Conservation (phyloP, 2,888 invertebrate species). For the Pammene fasciana region DNA sequence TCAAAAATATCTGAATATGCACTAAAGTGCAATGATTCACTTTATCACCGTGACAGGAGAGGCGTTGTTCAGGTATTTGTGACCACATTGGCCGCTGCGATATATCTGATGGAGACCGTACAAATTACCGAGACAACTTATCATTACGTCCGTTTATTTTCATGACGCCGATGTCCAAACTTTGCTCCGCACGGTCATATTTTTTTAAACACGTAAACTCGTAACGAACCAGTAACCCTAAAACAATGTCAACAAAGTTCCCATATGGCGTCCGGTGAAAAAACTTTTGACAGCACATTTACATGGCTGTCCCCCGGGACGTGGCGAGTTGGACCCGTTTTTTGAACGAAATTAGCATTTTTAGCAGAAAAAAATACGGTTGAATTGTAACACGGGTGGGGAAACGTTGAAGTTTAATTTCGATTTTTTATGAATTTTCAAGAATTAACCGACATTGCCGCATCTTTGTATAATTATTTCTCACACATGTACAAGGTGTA, state of each 20-base stretch:
- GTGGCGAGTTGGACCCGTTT: constrained; percentile 3
- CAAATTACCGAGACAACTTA: no score
- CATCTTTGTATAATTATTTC: no score
- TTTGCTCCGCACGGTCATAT: neutral
- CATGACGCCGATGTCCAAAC: neutral
- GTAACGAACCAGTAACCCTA: constrained; percentile 5
- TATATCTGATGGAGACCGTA: no score
- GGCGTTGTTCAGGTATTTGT: no score
- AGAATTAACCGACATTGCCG: no score
- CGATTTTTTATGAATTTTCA: neutral
- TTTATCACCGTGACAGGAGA: no score
- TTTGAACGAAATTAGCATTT: constrained; percentile 17
- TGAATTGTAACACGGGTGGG: neutral
- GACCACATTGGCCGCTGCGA: no score
- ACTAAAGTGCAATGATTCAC: no score
- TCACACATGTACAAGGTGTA: no score
- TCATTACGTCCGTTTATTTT: neutral
- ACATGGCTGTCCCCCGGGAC: constrained; percentile 14
- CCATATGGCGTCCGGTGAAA: constrained; percentile 21
- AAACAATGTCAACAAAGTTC: constrained; percentile 31
- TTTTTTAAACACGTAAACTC: constrained; percentile 10
- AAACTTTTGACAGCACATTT: constrained; percentile 30
- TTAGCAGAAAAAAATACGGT: constrained; percentile 2
- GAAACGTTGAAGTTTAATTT: neutral
- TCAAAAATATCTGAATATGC: no score